These are phyloP conservation scores for Meiosimyza decipiens DNA, from an alignment of 2,888 invertebrate genomes.

Conservation along the genomic window DNA sequence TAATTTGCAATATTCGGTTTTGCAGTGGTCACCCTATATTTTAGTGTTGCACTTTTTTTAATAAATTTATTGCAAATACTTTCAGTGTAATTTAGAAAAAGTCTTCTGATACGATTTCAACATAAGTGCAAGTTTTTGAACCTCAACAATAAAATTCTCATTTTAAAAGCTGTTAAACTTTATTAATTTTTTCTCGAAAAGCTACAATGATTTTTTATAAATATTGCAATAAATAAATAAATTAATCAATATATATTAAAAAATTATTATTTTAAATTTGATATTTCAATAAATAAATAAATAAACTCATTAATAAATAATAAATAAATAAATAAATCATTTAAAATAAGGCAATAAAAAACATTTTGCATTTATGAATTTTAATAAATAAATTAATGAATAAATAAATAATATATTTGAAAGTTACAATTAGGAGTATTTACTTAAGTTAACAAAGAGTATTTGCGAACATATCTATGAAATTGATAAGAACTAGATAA, in stretches of 20 bases:
- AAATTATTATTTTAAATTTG: slow-evolving; percentile 19
- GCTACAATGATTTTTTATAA: too few species aligned
- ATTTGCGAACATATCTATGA: slow-evolving; percentile 12
- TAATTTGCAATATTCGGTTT: too few species aligned
- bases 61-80: too few species aligned
- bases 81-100: too few species aligned
- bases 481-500: slow-evolving; percentile 45
- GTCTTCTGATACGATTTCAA: too few species aligned
- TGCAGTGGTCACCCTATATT: too few species aligned
- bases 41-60: too few species aligned
- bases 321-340: slow-evolving; percentile 35
- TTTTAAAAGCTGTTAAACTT: slow-evolving; percentile 19
- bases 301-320: too few species aligned
- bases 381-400: slow-evolving; percentile 36
- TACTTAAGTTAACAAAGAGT: slow-evolving; percentile 43
- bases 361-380: slow-evolving; percentile 23
- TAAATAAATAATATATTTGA: slow-evolving; percentile 31
- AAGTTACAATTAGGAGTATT: slow-evolving; percentile 20
- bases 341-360: slow-evolving; percentile 30
- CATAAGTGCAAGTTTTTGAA: too few species aligned
- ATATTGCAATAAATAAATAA: slow-evolving; percentile 39
- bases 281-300: background rate
- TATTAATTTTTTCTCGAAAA: slow-evolving; percentile 16
- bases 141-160: too few species aligned
- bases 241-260: slow-evolving; percentile 33